Base-by-base conservation (phyloP, 2,113 vertebrate species). In the Perca schrenkii region DNA sequence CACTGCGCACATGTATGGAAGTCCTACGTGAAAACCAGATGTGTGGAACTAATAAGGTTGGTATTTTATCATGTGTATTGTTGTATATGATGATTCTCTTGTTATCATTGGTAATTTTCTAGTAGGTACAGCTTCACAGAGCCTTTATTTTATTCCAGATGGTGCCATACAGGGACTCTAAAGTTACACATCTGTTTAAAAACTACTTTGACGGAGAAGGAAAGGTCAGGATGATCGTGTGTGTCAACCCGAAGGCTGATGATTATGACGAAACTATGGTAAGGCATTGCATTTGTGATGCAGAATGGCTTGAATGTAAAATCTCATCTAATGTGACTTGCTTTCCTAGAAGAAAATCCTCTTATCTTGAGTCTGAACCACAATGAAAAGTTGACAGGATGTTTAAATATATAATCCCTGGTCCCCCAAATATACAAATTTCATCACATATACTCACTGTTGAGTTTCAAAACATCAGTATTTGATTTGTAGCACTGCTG, bases 121-220 rank as follows among this genome's bases (percentile, higher is more conserved):
- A 16, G 28, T 31, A 0, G 5, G 6, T 43, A 6, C 25, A 28
- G 40, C 56, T 81, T 79, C 6, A 73, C 54, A 17, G 11, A 73
- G 1, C 10, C n/a, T 58, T 73, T 76, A 2, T 66, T 76, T 43
- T 60, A 6, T 80, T 77, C 62, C 74, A 99, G 98, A 99, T 99
- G 98, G 98, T 99, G 71, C 98, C 98, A 0, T 99, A 99, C 92
- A 95, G 98, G 89, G 98, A 99, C 87, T 99, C 98, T 52, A 99
- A 99, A 92, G 95, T 99, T 68, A 99, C 98, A 16, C 98, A 98
- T 66, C 95, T 99, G 8, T 99, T 99, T 89, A 99, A 99, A 94
- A 99, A 99, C 90, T 99, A 99, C 81, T 99, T 99, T 68, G 98
- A 99, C 5, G 98, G 98, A 0, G 98, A 99, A 89, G 98, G 98